phyloP scores from a whole-genome alignment of 1,140 invertebrate genomes.

The Chrysoperla carnea region DNA sequence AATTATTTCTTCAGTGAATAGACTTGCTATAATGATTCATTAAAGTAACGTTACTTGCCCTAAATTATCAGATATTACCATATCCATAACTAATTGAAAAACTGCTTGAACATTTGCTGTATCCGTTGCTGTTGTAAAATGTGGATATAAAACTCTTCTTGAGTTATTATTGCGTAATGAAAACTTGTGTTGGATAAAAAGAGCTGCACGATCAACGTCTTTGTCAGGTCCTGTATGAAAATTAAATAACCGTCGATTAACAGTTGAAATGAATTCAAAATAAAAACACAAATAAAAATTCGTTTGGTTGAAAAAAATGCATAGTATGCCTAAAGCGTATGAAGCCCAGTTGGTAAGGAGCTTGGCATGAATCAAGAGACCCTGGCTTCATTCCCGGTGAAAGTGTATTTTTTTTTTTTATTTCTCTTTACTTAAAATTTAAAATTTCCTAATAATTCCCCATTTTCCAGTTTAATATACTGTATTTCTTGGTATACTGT shows the following conservation, averaged over 20 bases:
- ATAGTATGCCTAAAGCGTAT: no score
- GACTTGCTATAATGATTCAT: conserved; percentile 3
- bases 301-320: neutral
- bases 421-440: no score
- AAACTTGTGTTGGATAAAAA: conserved; percentile 45
- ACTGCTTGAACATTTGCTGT: conserved; percentile 40
- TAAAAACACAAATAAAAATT: conserved; percentile 3
- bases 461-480: no score
- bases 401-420: no score
- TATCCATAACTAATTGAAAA: conserved; percentile 40
- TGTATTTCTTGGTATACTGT: no score
- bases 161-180: conserved; percentile 32
- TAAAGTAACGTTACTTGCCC: conserved; percentile 30
- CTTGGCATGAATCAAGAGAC: no score
- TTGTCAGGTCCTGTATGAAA: conserved; percentile 34
- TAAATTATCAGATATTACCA: conserved; percentile 38
- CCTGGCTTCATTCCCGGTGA: no score
- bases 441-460: no score
- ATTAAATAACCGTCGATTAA: neutral
- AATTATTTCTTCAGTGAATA: no score
- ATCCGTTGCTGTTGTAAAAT: conserved; percentile 46
- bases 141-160: conserved; percentile 39
- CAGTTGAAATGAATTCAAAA: no score
- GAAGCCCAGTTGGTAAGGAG: no score
- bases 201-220: conserved; percentile 40